phyloP scores from a whole-genome alignment of 2,888 invertebrate species.

The Acanthacorydalis orientalis region DNA sequence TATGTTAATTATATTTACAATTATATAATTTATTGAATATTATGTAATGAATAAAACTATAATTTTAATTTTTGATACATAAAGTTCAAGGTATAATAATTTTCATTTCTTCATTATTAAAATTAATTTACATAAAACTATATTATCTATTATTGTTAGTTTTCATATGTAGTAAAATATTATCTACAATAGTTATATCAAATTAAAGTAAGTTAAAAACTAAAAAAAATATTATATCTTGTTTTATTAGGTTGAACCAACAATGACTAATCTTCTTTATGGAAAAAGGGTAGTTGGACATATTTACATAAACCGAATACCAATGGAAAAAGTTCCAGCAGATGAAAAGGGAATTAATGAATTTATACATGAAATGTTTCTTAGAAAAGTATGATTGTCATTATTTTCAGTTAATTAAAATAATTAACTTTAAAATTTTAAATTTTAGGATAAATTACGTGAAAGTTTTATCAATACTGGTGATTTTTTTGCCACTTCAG shows the following conservation, averaged over 20 bases:
- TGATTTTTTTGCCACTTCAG: slow-evolving; percentile 63
- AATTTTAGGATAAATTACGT: slow-evolving; percentile 46
- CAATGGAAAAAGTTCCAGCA: slow-evolving; percentile 61
- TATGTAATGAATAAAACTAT: no score
- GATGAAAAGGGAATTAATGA: slow-evolving; percentile 53
- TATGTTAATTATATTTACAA: no score
- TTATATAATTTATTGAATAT: no score
- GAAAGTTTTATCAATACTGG: slow-evolving; percentile 60
- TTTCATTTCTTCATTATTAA: no score
- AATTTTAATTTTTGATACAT: no score
- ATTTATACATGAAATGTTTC: slow-evolving; percentile 71
- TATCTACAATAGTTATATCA: no score
- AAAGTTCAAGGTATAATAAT: no score
- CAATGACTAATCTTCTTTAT: slow-evolving; percentile 56
- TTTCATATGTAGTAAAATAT: no score
- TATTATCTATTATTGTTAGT: no score
- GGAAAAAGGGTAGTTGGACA: slow-evolving; percentile 59
- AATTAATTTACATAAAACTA: no score
- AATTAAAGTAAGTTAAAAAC: no score
- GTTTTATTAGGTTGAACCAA: slow-evolving; percentile 40
- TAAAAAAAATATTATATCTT: no score
- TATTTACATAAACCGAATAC: slow-evolving; percentile 64
- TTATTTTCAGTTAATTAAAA: not conserved
- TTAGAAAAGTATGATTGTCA: slow-evolving; percentile 48
- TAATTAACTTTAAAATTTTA: not conserved